Conservation (phyloP, 2,888 invertebrate species). For the Lacanobia wlatinum region DNA sequence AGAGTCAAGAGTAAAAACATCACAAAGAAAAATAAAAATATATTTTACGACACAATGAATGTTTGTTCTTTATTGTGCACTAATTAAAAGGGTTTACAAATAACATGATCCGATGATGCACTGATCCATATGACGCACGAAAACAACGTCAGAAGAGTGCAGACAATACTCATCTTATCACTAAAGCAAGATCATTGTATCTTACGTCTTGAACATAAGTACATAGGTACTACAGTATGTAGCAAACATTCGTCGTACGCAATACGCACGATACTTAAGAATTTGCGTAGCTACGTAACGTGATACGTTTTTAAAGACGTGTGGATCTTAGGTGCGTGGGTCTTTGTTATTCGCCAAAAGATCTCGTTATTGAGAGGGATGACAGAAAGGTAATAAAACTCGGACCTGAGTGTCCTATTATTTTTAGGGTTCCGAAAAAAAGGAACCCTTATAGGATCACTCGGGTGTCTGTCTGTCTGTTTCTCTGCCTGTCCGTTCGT, state of each 20-base stretch:
- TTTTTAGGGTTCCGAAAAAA: too few relatives aligned
- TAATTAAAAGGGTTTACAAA: background rate
- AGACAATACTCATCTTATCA: slow-evolving; percentile 1
- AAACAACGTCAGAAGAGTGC: background rate
- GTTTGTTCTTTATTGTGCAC: slow-evolving; percentile 14
- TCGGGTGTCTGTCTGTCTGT: too few relatives aligned
- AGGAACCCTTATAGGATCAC: too few relatives aligned
- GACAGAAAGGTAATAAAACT: background rate
- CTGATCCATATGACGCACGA: slow-evolving; percentile 17
- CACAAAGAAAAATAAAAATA: too few relatives aligned
- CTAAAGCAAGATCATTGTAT: slow-evolving; percentile 8
- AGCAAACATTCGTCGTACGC: too few relatives aligned
- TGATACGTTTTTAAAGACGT: background rate
- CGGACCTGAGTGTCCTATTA: too few relatives aligned
- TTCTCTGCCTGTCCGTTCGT: too few relatives aligned
- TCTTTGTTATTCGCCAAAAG: background rate
- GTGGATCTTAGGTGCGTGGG: background rate
- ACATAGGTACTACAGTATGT: background rate
- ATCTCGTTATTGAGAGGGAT: background rate
- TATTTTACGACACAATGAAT: background rate
- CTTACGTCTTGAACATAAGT: background rate
- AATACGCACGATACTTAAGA: background rate
- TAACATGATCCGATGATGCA: background rate
- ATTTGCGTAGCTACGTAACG: background rate
- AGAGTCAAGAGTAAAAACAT: too few relatives aligned